These are phyloP conservation scores for Ostrea edulis DNA, from an alignment of 1,140 invertebrate genomes.

Conservation along the genomic window DNA sequence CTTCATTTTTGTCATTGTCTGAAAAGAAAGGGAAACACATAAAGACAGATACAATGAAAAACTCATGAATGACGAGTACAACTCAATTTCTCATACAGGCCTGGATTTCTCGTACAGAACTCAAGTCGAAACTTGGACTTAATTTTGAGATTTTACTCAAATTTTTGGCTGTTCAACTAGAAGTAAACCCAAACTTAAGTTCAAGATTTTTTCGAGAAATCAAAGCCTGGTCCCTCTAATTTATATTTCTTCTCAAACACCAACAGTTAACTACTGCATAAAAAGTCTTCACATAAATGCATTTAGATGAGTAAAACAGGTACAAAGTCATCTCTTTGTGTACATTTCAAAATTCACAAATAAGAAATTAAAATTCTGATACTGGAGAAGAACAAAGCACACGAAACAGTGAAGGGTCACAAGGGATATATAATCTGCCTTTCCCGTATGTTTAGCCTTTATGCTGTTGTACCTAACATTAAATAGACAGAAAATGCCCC, in stretches of 20 bases:
- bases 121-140: too few species aligned
- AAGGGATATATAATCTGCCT: neutral
- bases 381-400: neutral
- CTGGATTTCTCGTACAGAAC: too few species aligned
- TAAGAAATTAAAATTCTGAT: neutral
- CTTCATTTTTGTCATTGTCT: conserved; percentile 9
- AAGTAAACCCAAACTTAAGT: too few species aligned
- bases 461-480: neutral
- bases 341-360: neutral
- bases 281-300: neutral
- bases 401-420: too few species aligned
- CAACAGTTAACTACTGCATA: too few species aligned
- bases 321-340: neutral
- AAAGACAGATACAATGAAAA: neutral
- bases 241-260: too few species aligned
- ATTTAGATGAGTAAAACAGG: neutral
- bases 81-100: neutral
- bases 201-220: too few species aligned
- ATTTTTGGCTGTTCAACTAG: too few species aligned
- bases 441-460: neutral
- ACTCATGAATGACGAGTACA: neutral
- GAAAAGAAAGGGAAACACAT: neutral
- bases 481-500: neutral
- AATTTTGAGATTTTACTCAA: too few species aligned
- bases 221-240: too few species aligned